Base-by-base conservation (phyloP, 2,888 invertebrate species). In the Agapostemon virescens region DNA sequence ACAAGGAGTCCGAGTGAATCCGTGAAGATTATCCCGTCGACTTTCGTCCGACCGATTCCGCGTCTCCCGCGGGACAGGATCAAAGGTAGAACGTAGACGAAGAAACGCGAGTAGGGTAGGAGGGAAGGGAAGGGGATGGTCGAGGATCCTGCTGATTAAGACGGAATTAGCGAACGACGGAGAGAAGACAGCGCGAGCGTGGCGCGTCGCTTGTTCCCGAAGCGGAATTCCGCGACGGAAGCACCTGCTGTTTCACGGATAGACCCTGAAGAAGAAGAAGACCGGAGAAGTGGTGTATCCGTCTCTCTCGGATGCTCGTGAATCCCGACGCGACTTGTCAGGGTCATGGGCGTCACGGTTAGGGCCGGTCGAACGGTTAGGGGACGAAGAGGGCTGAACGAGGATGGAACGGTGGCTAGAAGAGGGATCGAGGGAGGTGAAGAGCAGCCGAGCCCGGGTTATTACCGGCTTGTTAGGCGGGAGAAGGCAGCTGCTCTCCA, bases 381-480 rank as follows among this genome's bases (percentile, higher is more conserved):
- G 49, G 49, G n/a, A 49, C 49, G 45, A 45, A 33, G 45, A 61
- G 30, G 61, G 33, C 49, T n/a, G 68, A 40, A 71, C n/a, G 68
- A 33, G 52, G 74, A 79, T 64, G 52, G 36, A 84, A 77, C 30
- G 78, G 75, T 64, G 79, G 82, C 30, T 61, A 3, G 36, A 36
- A 76, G 81, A 74, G n/a, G 36, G 36, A 20, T 63, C 68, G 64
- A 66, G 74, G 42, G 40, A 69, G 40, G 40, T 30, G 71, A 33
- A 33, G 30, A 7, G 5, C 36, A 78, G 63, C 58, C 83, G 87
- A 87, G 80, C 86, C 86, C 88, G 88, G 90, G 89, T 92, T 92
- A 92, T 92, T 92, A 92, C 90, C 86, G 89, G 84, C 92, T 92
- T 92, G 92, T 92, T 91, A 91, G 88, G 86, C 86, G 81, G 85